Conservation (phyloP, 2,888 invertebrate species). For the Arge pagana region DNA sequence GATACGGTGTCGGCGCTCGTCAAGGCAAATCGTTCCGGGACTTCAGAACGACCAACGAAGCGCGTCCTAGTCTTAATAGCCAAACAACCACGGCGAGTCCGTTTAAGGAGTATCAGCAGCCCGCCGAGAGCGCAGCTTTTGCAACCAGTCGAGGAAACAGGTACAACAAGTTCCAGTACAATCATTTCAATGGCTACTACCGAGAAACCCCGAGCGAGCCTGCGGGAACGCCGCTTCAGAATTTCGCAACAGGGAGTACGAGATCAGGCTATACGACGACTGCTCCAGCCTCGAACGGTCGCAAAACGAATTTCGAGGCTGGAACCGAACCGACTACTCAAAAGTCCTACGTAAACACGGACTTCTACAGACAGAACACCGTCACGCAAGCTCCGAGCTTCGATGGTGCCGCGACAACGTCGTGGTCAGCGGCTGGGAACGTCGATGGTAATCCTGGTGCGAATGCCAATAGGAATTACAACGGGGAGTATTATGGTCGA, state of each 20-base stretch:
- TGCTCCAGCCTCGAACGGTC: no score
- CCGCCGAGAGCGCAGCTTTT: conserved; percentile 80
- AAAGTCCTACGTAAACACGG: conserved; percentile 29
- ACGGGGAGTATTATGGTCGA: background rate
- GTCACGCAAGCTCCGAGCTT: background rate
- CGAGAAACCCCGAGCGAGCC: background rate
- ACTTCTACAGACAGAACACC: conserved; percentile 30
- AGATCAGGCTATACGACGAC: no score
- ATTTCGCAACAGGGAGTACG: no score
- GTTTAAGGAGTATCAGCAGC: conserved; percentile 70
- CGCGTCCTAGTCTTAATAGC: conserved; percentile 57
- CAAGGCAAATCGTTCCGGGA: no score
- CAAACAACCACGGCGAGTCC: conserved; percentile 58
- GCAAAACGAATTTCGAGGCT: no score
- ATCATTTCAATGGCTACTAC: conserved; percentile 41
- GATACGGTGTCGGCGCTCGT: no score
- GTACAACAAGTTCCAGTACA: conserved; percentile 43
- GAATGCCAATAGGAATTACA: conserved; percentile 9
- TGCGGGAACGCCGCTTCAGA: conserved; percentile 31
- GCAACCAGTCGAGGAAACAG: conserved; percentile 60
- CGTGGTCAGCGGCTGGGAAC: background rate
- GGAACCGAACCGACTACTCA: conserved; percentile 16
- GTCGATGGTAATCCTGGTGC: background rate
- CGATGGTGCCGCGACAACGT: background rate
- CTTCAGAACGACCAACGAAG: conserved; percentile 56